Evolutionary conservation across 2,113 vertebrate species (phyloP).

Genomic region (Phalacrocorax pelagicus): DNA sequence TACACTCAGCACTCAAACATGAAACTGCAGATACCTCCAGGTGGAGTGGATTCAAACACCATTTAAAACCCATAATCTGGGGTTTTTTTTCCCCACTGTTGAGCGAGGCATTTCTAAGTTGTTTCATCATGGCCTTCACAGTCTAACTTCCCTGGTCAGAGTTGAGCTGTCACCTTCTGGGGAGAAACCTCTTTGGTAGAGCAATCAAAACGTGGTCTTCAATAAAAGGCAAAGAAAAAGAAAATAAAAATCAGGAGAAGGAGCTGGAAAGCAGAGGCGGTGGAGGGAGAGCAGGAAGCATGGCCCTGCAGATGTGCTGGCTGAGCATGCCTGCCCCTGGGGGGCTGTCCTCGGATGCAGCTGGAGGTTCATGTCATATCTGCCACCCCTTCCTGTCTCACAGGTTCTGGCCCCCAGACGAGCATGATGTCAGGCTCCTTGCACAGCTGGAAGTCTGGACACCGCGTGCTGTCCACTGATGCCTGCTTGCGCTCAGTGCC

Average conservation of each 20-base stretch:
- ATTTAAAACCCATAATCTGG: background rate
- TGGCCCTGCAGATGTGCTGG: rapidly evolving
- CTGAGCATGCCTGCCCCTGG: rapidly evolving
- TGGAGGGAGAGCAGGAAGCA: rapidly evolving
- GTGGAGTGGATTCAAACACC: background rate
- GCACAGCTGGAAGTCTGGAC: background rate
- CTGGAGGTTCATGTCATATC: rapidly evolving
- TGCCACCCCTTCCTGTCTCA: background rate
- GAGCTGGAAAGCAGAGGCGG: background rate
- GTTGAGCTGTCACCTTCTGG: background rate
- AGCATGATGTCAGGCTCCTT: background rate
- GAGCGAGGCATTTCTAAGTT: background rate
- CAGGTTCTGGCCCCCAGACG: rapidly evolving
- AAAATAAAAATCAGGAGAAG: background rate
- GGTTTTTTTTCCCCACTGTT: rapidly evolving
- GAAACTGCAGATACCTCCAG: background rate
- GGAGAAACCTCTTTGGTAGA: background rate
- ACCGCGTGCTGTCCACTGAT: rapidly evolving
- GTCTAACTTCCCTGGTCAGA: background rate
- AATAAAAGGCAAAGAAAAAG: background rate
- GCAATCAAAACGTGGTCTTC: background rate
- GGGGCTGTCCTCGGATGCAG: background rate
- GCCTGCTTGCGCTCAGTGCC: rapidly evolving
- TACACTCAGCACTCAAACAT: background rate
- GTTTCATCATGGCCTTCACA: background rate